Evolutionary conservation across 1,140 invertebrate species (phyloP).

Genomic region (Drosophila prosaltans): DNA sequence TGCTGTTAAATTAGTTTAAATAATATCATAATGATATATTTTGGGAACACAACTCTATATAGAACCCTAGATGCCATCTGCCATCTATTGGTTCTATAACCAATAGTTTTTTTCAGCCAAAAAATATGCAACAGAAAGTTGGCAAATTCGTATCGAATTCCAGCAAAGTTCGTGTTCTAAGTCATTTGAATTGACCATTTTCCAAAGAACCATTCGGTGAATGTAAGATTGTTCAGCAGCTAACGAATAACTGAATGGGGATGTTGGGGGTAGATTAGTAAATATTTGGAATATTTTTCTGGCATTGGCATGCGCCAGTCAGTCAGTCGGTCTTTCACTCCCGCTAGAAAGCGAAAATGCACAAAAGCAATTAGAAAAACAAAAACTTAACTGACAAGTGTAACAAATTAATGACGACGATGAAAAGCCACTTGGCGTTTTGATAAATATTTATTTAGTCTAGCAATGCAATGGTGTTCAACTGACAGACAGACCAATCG

Average conservation of each 20-base stretch:
- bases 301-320: conserved; percentile 27
- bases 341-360: conserved; percentile 46
- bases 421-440: conserved; percentile 24
- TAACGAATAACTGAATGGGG: conserved; percentile 3
- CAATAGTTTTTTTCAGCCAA: background rate
- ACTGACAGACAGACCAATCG: background rate
- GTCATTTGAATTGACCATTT: conserved; percentile 45
- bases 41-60: no score
- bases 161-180: conserved; percentile 55
- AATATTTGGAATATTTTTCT: background rate
- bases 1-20: no score
- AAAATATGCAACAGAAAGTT: conserved; percentile 35
- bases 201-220: conserved; percentile 10
- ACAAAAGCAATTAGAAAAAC: conserved; percentile 32
- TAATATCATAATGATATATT: no score
- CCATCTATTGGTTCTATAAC: no score
- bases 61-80: no score
- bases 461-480: conserved; percentile 13
- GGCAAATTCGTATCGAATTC: no score
- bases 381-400: conserved; percentile 47
- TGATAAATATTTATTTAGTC: conserved; percentile 69
- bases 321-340: background rate
- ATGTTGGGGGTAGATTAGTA: conserved; percentile 24
- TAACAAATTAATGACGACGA: conserved; percentile 52
- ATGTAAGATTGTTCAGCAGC: background rate